Evolutionary conservation across 2,113 vertebrate genomes (phyloP), one percentile per base, ranked within the genome.

Genomic region (Amazona guildingii): DNA sequence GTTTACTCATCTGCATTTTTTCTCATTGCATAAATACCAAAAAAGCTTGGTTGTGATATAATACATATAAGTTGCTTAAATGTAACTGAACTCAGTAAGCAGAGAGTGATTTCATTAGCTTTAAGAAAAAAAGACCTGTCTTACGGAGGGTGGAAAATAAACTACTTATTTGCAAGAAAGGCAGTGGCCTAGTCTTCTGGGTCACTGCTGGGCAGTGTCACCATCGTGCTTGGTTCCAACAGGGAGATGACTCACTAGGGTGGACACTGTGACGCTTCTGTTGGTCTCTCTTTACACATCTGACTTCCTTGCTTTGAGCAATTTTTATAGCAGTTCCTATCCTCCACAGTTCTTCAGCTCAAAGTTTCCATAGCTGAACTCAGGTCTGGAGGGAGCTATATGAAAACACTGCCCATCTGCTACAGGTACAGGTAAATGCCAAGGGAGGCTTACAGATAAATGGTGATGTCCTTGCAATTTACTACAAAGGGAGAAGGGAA

Each of bases 1-100:
- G 49, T 78, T 87, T 79, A 83, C 62, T 89, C 73, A 86, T 86
- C 73, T 91, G 74, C 78, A 12, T 91, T 91, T 94, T 88, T 90
- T 69, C 86, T 74, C 62, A 44, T n/a, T 92, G 54, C 43, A 69
- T 57, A 94, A 94, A 94, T 41, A 6, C 66, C 83, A 69, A 66
- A 61, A 80, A 73, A 94, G 35, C n/a, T 94, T 0, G 0, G 37
- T 37, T 92, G 37, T 20, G 0, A 92, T 73, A 41, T 13, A 86
- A 78, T 43, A 66, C 81, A 57, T 19, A 4, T 41, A 61, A 94
- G 29, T 64, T 85, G 62, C 54, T 79, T 48, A 86, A 86, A 88
- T 49, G 39, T 57, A 93, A 77, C 57, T 20, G 57, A 94, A 90
- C 37, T 75, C 70, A 46, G 73, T 62, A 88, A 89, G 86, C 37